Base-by-base conservation (phyloP, 2,113 vertebrate genomes). In the Daubentonia madagascariensis region DNA sequence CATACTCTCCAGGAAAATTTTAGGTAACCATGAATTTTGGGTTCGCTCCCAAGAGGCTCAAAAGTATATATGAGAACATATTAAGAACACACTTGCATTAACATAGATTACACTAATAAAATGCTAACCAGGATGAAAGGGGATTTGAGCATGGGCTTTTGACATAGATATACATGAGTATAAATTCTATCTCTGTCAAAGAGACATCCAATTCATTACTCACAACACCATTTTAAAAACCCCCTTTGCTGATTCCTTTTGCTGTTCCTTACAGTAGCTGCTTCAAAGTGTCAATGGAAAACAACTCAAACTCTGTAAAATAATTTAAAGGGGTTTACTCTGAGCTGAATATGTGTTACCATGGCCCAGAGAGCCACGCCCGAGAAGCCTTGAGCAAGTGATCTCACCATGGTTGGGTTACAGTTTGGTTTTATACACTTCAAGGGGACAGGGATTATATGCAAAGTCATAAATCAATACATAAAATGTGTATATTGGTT, bases 81-180 rank as follows among this genome's bases (percentile, higher is more conserved):
- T 48, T 57, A 61, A 72, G 40, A 5, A 61, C 5, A 48, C 0
- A 35, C 13, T 5, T 25, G 8, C 20, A 23, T 35, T 35, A 50
- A 50, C 54, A n/a, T 6, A 20, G 83, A 30, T 35, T 18, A 68
- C 10, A 25, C n/a, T 43, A 67, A 54, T 48, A 32, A 54, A 22
- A 40, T 0, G 1, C 45, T 48, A 12, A 10, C 4, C 9, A 4
- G 52, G 20, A 48, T 35, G 72, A 45, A 0, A 40, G 17, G 10
- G 20, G 25, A 45, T 35, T 54, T 32, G n/a, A 68, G 35, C 10
- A 1, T 0, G 40, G 68, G 23, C 30, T 45, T 95, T 61, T 32
- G 67, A 50, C 10, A 45, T 1, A 2, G 52, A 61, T 8, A 13
- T 16, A 10, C 1, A 0, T 0, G 2, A 23, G 4, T 72, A 1